phyloP scores from a whole-genome alignment of 2,113 vertebrate species.

The Chauna torquata region DNA sequence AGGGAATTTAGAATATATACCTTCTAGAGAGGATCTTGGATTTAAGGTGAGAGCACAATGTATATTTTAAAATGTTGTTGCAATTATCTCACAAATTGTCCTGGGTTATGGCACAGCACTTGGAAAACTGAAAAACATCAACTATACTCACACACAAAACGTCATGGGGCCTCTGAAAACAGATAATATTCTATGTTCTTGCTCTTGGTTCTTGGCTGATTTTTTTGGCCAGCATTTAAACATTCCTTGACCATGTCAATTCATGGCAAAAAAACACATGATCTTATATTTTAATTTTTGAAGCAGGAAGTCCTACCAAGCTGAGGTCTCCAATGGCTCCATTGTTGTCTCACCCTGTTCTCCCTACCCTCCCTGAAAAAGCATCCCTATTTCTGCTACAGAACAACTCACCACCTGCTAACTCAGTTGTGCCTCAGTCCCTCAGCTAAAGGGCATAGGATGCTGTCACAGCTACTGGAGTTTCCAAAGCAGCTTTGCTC shows the following conservation, averaged over 20 bases:
- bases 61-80: not conserved
- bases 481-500: not conserved
- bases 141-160: not conserved
- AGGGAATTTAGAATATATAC: not conserved
- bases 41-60: not conserved
- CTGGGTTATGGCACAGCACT: rapidly evolving
- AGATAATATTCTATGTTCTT: rapidly evolving
- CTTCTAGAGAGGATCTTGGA: not conserved
- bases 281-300: not conserved
- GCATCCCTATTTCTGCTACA: not conserved
- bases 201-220: not conserved
- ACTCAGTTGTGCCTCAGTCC: not conserved
- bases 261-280: not conserved
- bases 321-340: not conserved
- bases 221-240: not conserved
- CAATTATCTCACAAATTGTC: not conserved
- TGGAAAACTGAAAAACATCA: not conserved
- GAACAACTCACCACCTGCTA: not conserved
- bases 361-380: not conserved
- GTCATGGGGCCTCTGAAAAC: not conserved
- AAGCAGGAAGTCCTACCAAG: not conserved
- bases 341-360: not conserved
- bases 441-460: not conserved
- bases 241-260: not conserved
- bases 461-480: not conserved